phyloP scores from a whole-genome alignment of 2,113 vertebrate genomes.

The Gobiocypris rarus region DNA sequence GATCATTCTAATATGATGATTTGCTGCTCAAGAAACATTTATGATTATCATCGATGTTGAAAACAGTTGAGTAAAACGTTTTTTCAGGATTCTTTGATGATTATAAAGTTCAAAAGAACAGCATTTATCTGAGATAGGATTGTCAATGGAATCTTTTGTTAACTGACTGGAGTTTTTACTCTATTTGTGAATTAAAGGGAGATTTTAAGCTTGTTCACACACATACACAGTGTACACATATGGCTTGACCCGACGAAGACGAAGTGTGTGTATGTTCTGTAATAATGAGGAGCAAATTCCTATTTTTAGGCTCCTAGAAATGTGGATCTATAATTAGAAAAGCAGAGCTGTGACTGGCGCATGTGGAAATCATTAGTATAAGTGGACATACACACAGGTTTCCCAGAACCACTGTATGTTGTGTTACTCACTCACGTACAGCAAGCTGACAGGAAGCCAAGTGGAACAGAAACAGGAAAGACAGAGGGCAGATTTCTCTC shows the following conservation, averaged over 20 bases:
- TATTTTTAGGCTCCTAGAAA: conserved; percentile 59
- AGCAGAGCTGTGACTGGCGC: conserved; percentile 48
- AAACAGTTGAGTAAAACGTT: no score
- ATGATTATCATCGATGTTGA: no score
- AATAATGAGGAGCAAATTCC: conserved; percentile 45
- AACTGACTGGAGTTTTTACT: no score
- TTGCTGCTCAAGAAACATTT: no score
- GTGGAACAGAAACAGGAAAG: conserved; percentile 4
- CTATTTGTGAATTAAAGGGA: no score
- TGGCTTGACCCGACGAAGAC: not conserved
- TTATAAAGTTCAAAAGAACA: no score
- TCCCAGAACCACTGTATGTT: conserved; percentile 42
- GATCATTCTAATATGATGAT: no score
- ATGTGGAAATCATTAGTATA: conserved; percentile 60
- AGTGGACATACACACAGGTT: conserved; percentile 35
- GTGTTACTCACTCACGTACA: conserved; percentile 26
- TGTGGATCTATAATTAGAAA: conserved; percentile 61
- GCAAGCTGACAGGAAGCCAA: conserved; percentile 25
- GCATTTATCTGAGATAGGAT: no score
- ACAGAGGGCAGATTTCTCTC: not conserved
- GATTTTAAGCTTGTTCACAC: not conserved
- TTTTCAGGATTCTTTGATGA: no score
- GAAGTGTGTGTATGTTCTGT: conserved; percentile 41
- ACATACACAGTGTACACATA: not conserved
- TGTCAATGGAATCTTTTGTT: no score